Percentiles rank a stretch among this genome's conserved stretches.
Evolutionary conservation across 2,113 vertebrate species (phyloP).

Genomic region (Paradoxurus hermaphroditus): DNA sequence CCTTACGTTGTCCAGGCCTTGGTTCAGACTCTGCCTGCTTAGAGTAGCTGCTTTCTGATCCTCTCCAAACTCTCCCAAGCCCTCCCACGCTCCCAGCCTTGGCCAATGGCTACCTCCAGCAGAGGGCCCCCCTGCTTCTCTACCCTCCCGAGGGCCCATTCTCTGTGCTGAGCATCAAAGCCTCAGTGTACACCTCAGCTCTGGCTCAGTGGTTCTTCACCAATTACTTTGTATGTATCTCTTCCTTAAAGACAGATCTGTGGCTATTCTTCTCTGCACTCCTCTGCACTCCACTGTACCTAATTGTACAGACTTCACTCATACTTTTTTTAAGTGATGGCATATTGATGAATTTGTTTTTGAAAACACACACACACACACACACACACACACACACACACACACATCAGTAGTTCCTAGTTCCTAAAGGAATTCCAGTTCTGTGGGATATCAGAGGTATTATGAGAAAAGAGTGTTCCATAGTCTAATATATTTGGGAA

Average conservation of each 20-base stretch:
- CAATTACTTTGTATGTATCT: accelerated
- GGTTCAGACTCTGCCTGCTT: not conserved
- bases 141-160: too few species aligned
- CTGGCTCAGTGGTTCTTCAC: not conserved
- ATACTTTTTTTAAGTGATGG: not conserved
- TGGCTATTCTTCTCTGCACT: not conserved
- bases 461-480: not conserved
- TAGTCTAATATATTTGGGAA: not conserved
- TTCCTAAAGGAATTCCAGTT: not conserved
- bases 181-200: not conserved
- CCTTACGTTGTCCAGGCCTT: not conserved
- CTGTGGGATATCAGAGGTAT: not conserved
- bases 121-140: not conserved
- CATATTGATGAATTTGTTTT: not conserved
- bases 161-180: not conserved
- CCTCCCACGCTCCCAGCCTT: not conserved
- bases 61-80: not conserved
- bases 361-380: not conserved
- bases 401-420: not conserved
- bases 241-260: not conserved
- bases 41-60: not conserved
- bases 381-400: not conserved
- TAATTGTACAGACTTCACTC: not conserved
- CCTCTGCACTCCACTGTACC: not conserved
- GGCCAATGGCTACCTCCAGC: not conserved